These are phyloP conservation scores for Musca vetustissima DNA, from an alignment of 1,140 invertebrate genomes.

Conservation along the genomic window DNA sequence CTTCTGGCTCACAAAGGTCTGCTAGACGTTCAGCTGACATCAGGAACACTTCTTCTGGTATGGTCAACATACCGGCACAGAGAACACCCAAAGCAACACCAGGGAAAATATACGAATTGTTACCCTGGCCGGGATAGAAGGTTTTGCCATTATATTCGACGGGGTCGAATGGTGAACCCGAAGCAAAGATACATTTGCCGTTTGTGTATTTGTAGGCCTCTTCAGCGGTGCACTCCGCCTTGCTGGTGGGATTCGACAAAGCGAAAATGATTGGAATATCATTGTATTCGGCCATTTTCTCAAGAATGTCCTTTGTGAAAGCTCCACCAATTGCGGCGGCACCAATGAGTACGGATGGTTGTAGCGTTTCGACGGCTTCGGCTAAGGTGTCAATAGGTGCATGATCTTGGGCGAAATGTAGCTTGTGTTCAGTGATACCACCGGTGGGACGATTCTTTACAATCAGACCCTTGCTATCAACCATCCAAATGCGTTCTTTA, in stretches of 20 bases:
- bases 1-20: constrained; percentile 77
- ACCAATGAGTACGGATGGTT: constrained; percentile 86
- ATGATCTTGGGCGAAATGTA: constrained; percentile 72
- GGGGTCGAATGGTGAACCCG: constrained; percentile 88
- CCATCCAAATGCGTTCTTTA: constrained; percentile 72
- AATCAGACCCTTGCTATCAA: constrained; percentile 69
- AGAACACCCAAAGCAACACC: constrained; percentile 88
- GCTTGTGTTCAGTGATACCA: constrained; percentile 74
- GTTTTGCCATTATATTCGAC: constrained; percentile 77
- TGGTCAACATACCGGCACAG: constrained; percentile 77
- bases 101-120: constrained; percentile 97
- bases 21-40: constrained; percentile 83
- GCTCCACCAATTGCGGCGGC: constrained; percentile 80
- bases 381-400: constrained; percentile 69
- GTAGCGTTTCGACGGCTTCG: constrained; percentile 76
- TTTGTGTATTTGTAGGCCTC: constrained; percentile 84
- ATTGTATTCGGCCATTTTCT: constrained; percentile 68
- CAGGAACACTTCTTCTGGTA: constrained; percentile 87
- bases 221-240: constrained; percentile 97
- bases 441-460: constrained; percentile 76
- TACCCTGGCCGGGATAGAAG: constrained; percentile 88
- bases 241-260: constrained; percentile 94
- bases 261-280: constrained; percentile 83
- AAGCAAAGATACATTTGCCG: constrained; percentile 78
- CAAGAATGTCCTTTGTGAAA: constrained; percentile 83